Evolutionary conservation across 2,113 vertebrate genomes (phyloP), one percentile per base, ranked within the genome.

Genomic region (Labeo rohita): DNA sequence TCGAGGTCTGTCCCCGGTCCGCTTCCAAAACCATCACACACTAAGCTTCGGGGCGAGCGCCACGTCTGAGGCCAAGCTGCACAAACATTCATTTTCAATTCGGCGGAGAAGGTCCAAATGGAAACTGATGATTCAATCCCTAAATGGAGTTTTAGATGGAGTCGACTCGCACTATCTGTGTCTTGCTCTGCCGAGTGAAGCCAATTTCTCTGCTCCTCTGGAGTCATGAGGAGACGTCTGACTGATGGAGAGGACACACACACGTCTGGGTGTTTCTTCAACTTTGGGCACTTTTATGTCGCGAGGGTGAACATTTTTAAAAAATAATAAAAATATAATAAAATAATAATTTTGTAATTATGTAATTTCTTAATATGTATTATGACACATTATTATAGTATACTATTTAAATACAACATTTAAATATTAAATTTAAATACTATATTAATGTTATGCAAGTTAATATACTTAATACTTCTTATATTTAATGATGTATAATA

Each of bases 101-200:
- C 86, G 68, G 84, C 83, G 80, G 89, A 91, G 91, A 90, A 77
- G 90, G 78, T 75, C 89, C 87, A 91, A 93, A 92, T 90, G 87
- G 88, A 92, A 93, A 94, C 91, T 86, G 93, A 94, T 90, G 85
- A 92, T 92, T 94, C 89, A 91, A 93, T 93, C 91, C 92, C 84
- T 86, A 89, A 92, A 92, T 91, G 85, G 92, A 92, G 90, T 84
- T 92, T 80, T 68, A 50, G 92, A 86, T 77, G 52, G 87, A 92
- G 88, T 89, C 87, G 89, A 86, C 81, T 83, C 87, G 88, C 66
- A 16, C 90, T 90, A 90, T 92, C 91, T 79, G 87, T 66, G 90
- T 91, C 90, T 89, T 89, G 92, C 89, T 93, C 90, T 89, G 88
- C 86, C 89, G 92, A 92, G 83, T 92, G 43, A 87, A 92, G 91